Evolutionary conservation across 2,888 invertebrate genomes (phyloP), one percentile per base, ranked within the genome.

Genomic region (Macrophya annulata): DNA sequence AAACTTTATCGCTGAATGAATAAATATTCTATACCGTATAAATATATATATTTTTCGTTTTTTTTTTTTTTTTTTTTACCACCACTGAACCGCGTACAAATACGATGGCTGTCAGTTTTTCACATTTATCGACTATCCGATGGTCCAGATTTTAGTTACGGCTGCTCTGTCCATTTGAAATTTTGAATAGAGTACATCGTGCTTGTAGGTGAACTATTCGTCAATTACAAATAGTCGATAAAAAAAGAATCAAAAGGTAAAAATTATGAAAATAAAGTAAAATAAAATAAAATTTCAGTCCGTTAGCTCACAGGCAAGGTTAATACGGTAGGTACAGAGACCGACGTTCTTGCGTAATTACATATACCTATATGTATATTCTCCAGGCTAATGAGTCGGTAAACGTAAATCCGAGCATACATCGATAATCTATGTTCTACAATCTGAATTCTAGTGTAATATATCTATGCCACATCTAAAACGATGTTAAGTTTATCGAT

Each of bases 21-120:
- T 62, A 15, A 43, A 40, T 55, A n/a, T 43, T n/a, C n/a, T n/a
- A n/a, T n/a, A n/a, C n/a, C n/a, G n/a, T n/a, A n/a, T n/a, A n/a
- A n/a, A n/a, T n/a, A n/a, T n/a, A n/a, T n/a, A n/a, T n/a, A n/a
- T n/a, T n/a, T n/a, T n/a, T n/a, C n/a, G n/a, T n/a, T n/a, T n/a
- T n/a, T n/a, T n/a, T n/a, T n/a, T n/a, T n/a, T n/a, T n/a, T 62
- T 43, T 43, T 51, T 12, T 59, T 5, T 43, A 81, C 43, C 43
- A 62, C 62, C 79, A 17, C 17, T 62, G 62, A 81, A 81, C 62
- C 81, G 62, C 62, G 43, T 43, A 25, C 31, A 62, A 81, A 81
- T 51, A 21, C 62, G 62, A 81, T 81, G 17, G 21, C 21, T 17
- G 62, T 62, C 81, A 81, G 59, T 81, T 81, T 81, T 62, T 21